Percentiles rank a stretch among this genome's conserved stretches.
These are phyloP conservation scores for Sabatieria punctata DNA, from an alignment of 2,888 invertebrate genomes.

Conservation along the genomic window DNA sequence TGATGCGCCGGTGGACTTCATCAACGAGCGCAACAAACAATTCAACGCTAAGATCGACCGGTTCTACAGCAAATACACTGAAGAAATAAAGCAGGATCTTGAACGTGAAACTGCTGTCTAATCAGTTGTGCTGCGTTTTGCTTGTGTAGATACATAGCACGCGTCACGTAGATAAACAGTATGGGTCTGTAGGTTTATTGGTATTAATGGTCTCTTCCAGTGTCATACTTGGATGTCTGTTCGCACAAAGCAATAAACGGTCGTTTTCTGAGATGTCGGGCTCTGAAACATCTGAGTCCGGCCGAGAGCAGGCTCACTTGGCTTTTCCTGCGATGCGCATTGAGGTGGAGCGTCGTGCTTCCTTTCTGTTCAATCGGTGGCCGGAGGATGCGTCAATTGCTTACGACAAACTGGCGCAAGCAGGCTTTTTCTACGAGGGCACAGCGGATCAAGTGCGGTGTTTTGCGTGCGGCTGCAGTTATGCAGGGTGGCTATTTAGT, in stretches of 20 bases:
- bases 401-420: slow-evolving; percentile 4
- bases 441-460: neutral
- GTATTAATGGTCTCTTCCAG: too few relatives aligned
- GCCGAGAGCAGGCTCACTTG: too few relatives aligned
- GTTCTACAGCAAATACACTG: slow-evolving; percentile 82
- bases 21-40: slow-evolving; percentile 92
- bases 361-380: slow-evolving; percentile 1
- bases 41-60: slow-evolving; percentile 96
- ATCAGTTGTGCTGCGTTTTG: slow-evolving; percentile 11
- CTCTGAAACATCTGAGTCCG: too few relatives aligned
- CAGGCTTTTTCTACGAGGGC: slow-evolving; percentile 8
- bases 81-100: slow-evolving; percentile 94
- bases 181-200: too few relatives aligned
- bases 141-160: too few relatives aligned
- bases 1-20: slow-evolving; percentile 97
- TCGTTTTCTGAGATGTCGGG: too few relatives aligned
- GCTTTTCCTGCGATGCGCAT: too few relatives aligned
- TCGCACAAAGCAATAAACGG: too few relatives aligned
- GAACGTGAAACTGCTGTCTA: slow-evolving; percentile 90
- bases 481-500: neutral
- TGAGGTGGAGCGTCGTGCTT: too few relatives aligned
- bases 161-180: too few relatives aligned
- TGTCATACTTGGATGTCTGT: too few relatives aligned
- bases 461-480: neutral
- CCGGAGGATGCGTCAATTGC: neutral